phyloP scores from a whole-genome alignment of 2,797 vertebrate species.

The Brachymystax lenok region DNA sequence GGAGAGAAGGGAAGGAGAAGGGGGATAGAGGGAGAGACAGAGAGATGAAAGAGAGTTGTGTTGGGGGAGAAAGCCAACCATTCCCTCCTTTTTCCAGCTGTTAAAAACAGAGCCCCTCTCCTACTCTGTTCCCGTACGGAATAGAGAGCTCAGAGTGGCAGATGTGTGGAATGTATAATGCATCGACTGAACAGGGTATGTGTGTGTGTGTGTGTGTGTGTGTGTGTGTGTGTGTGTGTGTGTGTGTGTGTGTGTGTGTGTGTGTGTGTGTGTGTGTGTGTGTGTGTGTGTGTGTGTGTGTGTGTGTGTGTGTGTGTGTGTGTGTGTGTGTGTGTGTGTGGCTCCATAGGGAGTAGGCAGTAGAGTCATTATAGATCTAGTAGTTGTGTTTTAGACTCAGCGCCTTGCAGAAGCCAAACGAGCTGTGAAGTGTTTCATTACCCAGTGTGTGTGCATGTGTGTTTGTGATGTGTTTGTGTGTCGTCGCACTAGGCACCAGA shows the following conservation, averaged over 20 bases:
- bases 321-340: slow-evolving; percentile 23
- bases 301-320: not conserved
- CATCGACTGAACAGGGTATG: slow-evolving; percentile 71
- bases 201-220: not conserved
- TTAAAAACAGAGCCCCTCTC: slow-evolving; percentile 56
- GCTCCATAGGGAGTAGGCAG: slow-evolving; percentile 66
- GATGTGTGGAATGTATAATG: slow-evolving; percentile 96
- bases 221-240: not conserved
- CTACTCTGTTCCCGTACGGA: slow-evolving; percentile 63
- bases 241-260: slow-evolving; percentile 10
- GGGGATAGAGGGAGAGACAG: too few species aligned
- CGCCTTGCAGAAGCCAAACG: slow-evolving; percentile 71
- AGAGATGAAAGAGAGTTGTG: not conserved
- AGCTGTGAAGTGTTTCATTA: slow-evolving; percentile 75
- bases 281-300: slow-evolving; percentile 10
- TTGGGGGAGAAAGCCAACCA: slow-evolving; percentile 19
- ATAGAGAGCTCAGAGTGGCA: slow-evolving; percentile 75
- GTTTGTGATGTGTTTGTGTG: not conserved
- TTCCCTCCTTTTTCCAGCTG: slow-evolving; percentile 63
- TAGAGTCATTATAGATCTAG: slow-evolving; percentile 90
- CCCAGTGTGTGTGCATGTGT: slow-evolving; percentile 29
- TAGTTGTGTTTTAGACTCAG: slow-evolving; percentile 79
- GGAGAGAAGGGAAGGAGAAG: too few species aligned
- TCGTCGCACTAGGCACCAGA: not conserved
- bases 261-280: slow-evolving; percentile 22